phyloP scores from a whole-genome alignment of 1,140 invertebrate species.

The Brachionus manjavacas region DNA sequence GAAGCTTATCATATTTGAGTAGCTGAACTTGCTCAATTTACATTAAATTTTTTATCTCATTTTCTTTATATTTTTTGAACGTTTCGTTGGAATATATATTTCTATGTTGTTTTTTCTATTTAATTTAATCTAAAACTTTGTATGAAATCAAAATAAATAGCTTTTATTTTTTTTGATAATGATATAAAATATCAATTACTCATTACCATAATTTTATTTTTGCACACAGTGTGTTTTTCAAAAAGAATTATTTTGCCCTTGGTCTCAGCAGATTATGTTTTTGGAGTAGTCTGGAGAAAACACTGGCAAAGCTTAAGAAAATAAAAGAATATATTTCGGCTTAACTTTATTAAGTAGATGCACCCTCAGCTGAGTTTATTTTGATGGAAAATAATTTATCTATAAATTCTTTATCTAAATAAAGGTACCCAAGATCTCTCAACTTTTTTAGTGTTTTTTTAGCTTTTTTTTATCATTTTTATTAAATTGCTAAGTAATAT shows the following conservation, averaged over 20 bases:
- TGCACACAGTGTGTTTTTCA: not conserved
- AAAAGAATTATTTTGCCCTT: not conserved
- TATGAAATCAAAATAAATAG: not conserved
- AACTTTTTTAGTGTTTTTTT: too few relatives aligned
- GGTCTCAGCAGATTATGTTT: not conserved
- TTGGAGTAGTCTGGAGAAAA: not conserved
- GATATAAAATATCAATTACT: conserved; percentile 6
- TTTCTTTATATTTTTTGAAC: not conserved
- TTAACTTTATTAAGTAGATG: not conserved
- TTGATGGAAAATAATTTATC: too few relatives aligned
- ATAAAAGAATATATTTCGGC: not conserved
- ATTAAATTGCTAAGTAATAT: too few relatives aligned
- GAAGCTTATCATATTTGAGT: not conserved
- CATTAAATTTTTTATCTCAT: not conserved
- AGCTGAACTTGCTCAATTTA: not conserved
- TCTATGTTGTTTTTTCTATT: not conserved
- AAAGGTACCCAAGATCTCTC: too few relatives aligned
- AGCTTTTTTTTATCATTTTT: too few relatives aligned
- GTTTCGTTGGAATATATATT: not conserved
- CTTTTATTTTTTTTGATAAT: not conserved
- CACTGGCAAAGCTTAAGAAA: not conserved
- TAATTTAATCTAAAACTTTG: not conserved
- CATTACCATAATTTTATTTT: conserved; percentile 2
- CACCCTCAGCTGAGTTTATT: too few relatives aligned
- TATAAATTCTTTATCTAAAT: too few relatives aligned